Evolutionary conservation across 2,888 invertebrate species (phyloP).

Genomic region (Amitus sp.): DNA sequence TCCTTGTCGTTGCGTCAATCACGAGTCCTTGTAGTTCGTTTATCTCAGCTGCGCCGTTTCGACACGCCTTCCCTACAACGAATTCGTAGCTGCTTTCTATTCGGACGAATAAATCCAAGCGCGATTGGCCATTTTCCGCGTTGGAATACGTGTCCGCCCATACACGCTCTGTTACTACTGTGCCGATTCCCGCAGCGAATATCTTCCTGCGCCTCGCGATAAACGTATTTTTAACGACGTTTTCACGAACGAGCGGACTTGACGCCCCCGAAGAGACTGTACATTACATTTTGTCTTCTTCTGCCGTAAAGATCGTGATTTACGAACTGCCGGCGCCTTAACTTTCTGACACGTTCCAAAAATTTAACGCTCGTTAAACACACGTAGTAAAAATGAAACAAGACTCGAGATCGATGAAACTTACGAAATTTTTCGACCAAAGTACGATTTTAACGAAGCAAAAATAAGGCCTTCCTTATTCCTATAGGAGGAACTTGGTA

Average conservation of each 20-base stretch:
- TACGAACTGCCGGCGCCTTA: neutral
- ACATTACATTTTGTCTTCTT: constrained; percentile 1
- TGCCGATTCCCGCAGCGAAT: constrained; percentile 45
- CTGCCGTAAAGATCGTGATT: constrained; percentile 6
- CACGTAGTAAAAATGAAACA: too few relatives aligned
- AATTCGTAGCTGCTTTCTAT: constrained; percentile 57
- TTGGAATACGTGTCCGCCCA: constrained; percentile 52
- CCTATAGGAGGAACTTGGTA: too few relatives aligned
- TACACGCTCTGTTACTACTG: constrained; percentile 57
- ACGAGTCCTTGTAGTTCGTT: constrained; percentile 7
- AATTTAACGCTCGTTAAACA: neutral
- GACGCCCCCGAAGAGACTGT: constrained; percentile 1
- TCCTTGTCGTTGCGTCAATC: constrained; percentile 16
- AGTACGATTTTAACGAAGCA: too few relatives aligned
- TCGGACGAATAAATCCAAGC: constrained; percentile 60
- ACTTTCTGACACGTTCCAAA: neutral
- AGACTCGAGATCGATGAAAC: too few relatives aligned
- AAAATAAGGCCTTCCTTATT: too few relatives aligned
- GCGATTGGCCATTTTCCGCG: constrained; percentile 37
- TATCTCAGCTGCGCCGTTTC: neutral
- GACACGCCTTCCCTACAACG: constrained; percentile 30
- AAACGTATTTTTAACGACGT: constrained; percentile 9
- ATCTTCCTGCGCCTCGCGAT: constrained; percentile 41
- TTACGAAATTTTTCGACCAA: too few relatives aligned
- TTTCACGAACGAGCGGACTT: constrained; percentile 3